These are phyloP conservation scores for Fulica atra DNA, from an alignment of 2,113 vertebrate species.

Conservation along the genomic window DNA sequence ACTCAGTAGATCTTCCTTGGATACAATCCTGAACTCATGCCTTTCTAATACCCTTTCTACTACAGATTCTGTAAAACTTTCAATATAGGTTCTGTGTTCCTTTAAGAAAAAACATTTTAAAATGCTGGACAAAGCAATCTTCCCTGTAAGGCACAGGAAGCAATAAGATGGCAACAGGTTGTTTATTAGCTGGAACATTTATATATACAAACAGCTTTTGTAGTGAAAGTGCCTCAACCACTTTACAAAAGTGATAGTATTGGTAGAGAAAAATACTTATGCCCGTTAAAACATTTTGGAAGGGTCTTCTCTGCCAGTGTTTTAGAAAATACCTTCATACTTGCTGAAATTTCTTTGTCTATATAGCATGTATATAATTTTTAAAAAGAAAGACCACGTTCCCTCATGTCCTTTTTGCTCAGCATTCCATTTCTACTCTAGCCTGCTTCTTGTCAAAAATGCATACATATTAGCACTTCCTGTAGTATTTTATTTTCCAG, in stretches of 20 bases:
- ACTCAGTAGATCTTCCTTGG: not conserved
- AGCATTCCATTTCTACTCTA: not conserved
- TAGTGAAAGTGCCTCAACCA: not conserved
- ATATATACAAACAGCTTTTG: not conserved
- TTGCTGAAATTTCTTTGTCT: not conserved
- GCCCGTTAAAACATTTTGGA: not conserved
- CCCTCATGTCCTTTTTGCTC: not conserved
- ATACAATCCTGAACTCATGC: not conserved
- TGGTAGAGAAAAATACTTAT: not conserved
- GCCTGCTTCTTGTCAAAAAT: constrained; percentile 41
- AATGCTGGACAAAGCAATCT: not conserved
- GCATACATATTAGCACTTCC: not conserved
- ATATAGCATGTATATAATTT: not conserved
- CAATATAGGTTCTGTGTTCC: not conserved
- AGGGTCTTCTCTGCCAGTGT: not conserved
- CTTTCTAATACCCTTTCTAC: not conserved
- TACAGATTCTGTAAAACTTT: not conserved
- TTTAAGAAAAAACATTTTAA: not conserved
- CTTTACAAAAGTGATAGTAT: not conserved
- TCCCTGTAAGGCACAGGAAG: not conserved
- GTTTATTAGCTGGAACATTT: not conserved
- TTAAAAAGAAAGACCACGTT: not conserved
- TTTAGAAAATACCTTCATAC: not conserved
- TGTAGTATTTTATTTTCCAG: constrained; percentile 26
- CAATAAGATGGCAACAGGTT: not conserved